Evolutionary conservation across 2,888 invertebrate genomes (phyloP).

Genomic region (Heliconius hortense): DNA sequence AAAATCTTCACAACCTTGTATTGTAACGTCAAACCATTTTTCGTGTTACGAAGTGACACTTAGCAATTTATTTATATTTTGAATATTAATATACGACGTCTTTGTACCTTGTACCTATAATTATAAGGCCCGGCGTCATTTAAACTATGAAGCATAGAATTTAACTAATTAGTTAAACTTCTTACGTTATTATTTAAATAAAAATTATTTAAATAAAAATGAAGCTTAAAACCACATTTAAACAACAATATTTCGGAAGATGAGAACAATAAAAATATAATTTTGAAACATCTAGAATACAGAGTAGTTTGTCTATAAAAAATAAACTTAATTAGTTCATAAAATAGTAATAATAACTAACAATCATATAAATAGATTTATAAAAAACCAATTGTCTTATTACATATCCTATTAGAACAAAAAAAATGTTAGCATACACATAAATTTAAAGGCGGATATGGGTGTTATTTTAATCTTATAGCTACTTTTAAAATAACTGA

Average conservation of each 20-base stretch:
- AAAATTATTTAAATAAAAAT: too few species aligned
- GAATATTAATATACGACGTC: not conserved
- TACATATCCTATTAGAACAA: conserved; percentile 7
- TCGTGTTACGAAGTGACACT: not conserved
- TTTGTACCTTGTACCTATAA: not conserved
- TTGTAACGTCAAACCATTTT: too few species aligned
- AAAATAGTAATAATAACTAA: too few species aligned
- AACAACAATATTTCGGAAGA: too few species aligned
- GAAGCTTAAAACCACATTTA: too few species aligned
- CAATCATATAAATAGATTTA: too few species aligned
- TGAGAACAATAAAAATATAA: too few species aligned
- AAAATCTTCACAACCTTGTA: not conserved
- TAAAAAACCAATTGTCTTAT: conserved; percentile 17
- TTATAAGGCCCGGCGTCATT: not conserved
- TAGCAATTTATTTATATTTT: not conserved
- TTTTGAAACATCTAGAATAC: too few species aligned
- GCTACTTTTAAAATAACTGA: not conserved
- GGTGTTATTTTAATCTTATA: conserved; percentile 1
- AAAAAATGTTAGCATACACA: conserved; percentile 24
- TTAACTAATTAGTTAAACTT: not conserved
- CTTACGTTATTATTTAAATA: too few species aligned
- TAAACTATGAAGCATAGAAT: not conserved
- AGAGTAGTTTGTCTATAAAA: too few species aligned
- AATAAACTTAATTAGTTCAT: too few species aligned
- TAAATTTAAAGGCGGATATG: conserved; percentile 23